phyloP scores from a whole-genome alignment of 2,113 vertebrate genomes.

The Candoia aspera region DNA sequence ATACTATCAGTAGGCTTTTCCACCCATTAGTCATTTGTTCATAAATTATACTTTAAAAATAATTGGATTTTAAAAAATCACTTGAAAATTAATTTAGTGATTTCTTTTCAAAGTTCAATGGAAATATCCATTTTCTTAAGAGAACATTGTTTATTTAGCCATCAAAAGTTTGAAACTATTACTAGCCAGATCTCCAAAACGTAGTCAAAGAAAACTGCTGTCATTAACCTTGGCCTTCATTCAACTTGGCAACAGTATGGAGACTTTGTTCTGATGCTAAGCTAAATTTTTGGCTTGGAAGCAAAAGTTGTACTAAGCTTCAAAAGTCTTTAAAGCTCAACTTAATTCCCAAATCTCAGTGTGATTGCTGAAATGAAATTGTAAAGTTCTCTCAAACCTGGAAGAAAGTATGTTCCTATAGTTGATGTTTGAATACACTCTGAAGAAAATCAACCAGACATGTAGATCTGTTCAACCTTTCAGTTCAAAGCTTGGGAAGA shows the following conservation, averaged over 20 bases:
- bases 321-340: background rate
- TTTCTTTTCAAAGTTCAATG: constrained; percentile 16
- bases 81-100: constrained; percentile 46
- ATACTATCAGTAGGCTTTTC: constrained; percentile 66
- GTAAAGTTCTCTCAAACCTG: background rate
- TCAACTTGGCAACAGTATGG: background rate
- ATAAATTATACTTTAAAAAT: constrained; percentile 58
- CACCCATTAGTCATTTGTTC: constrained; percentile 31
- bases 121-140: background rate
- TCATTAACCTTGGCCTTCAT: background rate
- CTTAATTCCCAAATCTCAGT: background rate
- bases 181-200: background rate
- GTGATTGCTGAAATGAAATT: background rate
- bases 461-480: background rate
- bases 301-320: background rate
- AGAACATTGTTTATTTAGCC: constrained; percentile 14
- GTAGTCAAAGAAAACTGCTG: background rate
- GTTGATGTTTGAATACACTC: background rate
- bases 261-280: background rate
- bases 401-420: background rate
- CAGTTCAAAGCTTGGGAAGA: background rate
- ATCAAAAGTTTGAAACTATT: constrained; percentile 13
- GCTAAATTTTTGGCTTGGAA: background rate
- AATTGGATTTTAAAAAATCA: constrained; percentile 26
- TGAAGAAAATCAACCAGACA: background rate